Base-by-base conservation (phyloP, 2,888 invertebrate species). In the Opisthograptis luteolata region DNA sequence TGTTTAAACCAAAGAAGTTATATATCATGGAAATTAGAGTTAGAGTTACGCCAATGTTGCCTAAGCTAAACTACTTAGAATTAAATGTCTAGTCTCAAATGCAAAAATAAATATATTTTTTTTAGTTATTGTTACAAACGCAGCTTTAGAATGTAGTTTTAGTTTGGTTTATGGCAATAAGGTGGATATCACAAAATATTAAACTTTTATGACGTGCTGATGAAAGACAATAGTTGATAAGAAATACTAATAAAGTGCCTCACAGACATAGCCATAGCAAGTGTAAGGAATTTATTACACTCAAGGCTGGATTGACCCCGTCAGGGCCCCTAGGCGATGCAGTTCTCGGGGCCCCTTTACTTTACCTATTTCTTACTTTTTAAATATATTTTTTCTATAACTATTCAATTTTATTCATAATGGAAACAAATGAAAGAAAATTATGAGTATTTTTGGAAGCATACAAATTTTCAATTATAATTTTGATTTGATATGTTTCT, bases 1-100 rank as follows among this genome's bases (percentile, higher is more conserved):
- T 50, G 20, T 53, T n/a, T n/a, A n/a, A n/a, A 59, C 58, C 61
- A 63, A 63, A 59, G 58, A 60, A 34, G 31, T 40, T 12, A 8
- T 28, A 14, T 22, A 34, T n/a, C 42, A 24, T 0, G 13, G 20
- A 19, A 27, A 13, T 31, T 42, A 34, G 17, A 25, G 28, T 43
- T 30, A 28, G 7, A 30, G 8, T 34, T 30, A 30, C 19, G 37
- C 53, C 40, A 45, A 50, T 34, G 32, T 39, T 32, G 31, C 40
- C 25, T 20, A 30, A 37, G 41, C 58, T 49, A 53, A 58, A 50
- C 41, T 28, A 10, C 17, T 39, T 44, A 44, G 36, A 13, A 12
- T 7, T n/a, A 36, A 36, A 30, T 31, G 2, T 7, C 36, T 44
- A 44, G 44, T 36, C 44, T 22, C 12, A 39, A 44, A 36, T 19